These are phyloP conservation scores for Ibycter americanus DNA, from an alignment of 2,797 vertebrate species.

Conservation along the genomic window DNA sequence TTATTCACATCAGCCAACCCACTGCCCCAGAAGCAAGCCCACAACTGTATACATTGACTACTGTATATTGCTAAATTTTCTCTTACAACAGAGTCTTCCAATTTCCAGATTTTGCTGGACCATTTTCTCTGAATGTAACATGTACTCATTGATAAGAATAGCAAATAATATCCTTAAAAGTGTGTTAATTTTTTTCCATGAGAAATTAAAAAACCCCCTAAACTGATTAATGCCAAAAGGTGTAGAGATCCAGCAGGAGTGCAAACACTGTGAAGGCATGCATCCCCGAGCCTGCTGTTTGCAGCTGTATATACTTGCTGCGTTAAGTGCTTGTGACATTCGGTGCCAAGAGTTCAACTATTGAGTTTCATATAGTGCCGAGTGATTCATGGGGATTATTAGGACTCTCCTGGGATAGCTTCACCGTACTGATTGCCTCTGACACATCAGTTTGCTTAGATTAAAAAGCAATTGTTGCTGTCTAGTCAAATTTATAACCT, in stretches of 20 bases:
- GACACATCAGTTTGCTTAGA: conserved; percentile 81
- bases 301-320: conserved; percentile 32
- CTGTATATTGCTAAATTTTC: neutral
- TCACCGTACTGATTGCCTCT: conserved; percentile 72
- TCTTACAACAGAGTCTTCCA: neutral
- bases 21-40: too few species aligned
- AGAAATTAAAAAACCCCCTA: neutral
- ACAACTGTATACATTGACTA: too few species aligned
- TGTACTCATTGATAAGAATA: neutral
- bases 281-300: neutral
- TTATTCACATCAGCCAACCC: too few species aligned
- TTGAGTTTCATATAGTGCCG: conserved; percentile 55
- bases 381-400: conserved; percentile 80
- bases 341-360: conserved; percentile 68
- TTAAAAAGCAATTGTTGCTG: conserved; percentile 82
- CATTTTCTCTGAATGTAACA: neutral
- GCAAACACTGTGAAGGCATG: neutral
- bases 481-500: conserved; percentile 78
- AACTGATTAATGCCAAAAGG: neutral
- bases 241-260: neutral
- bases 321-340: conserved; percentile 74
- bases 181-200: neutral
- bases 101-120: neutral
- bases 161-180: neutral
- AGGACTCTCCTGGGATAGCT: conserved; percentile 75